A percentile compares a stretch with the other conserved stretches of the same genome.
Evolutionary conservation across 2,113 vertebrate species (phyloP).

Genomic region (Fregetta grallaria): DNA sequence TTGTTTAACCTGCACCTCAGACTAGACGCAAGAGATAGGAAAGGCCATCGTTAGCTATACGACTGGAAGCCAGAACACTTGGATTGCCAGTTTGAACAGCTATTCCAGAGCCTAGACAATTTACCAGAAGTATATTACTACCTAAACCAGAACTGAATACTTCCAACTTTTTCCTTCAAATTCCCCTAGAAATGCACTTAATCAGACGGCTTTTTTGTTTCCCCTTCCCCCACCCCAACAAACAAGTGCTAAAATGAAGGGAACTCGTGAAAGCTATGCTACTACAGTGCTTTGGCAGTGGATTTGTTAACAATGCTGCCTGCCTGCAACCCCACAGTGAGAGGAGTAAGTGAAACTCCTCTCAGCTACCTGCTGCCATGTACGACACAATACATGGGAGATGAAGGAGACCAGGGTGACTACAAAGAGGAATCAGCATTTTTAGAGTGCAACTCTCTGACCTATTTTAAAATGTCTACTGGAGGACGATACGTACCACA

Average conservation of each 20-base stretch:
- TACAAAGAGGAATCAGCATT: not conserved
- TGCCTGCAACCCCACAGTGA: not conserved
- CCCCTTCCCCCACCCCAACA: not conserved
- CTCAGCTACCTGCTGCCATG: not conserved
- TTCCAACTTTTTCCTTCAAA: not conserved
- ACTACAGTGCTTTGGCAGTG: not conserved
- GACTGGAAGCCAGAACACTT: not conserved
- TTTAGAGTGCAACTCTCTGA: not conserved
- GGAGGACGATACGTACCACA: not conserved
- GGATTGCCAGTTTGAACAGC: not conserved
- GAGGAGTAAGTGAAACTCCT: not conserved
- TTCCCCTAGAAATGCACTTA: not conserved
- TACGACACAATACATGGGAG: not conserved
- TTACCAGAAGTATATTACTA: not conserved
- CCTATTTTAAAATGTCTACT: not conserved
- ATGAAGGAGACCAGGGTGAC: not conserved
- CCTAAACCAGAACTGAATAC: not conserved
- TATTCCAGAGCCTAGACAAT: not conserved
- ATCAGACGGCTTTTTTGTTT: not conserved
- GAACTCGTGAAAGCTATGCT: not conserved
- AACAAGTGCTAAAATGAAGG: not conserved
- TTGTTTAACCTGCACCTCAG: slow-evolving; percentile 44
- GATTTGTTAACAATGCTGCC: not conserved
- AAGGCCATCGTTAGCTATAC: fast-evolving
- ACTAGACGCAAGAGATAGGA: not conserved